Conservation (phyloP, 1,140 invertebrate species). For the Trinorchestia longiramus region DNA sequence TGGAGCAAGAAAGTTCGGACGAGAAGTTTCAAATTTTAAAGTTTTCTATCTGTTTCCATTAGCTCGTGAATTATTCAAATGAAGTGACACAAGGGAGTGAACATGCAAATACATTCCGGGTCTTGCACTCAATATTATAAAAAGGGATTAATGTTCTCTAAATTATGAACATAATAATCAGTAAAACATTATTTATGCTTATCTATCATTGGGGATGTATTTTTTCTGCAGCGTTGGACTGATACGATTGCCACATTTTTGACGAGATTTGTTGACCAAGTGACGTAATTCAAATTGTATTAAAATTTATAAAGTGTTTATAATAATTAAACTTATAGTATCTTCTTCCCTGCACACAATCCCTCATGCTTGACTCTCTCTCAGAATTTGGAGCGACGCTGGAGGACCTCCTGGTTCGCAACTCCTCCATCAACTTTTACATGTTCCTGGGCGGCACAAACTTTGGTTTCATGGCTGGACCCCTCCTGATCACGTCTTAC, state of each 20-base stretch:
- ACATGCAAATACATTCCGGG: too few species aligned
- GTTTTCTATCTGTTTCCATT: too few species aligned
- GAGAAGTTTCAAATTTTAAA: too few species aligned
- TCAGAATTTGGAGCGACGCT: conserved; percentile 12
- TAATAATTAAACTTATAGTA: neutral
- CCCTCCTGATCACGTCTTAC: conserved; percentile 75
- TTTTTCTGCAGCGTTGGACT: neutral
- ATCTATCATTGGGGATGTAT: neutral
- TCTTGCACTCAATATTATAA: too few species aligned
- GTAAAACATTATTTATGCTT: neutral
- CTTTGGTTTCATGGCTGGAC: conserved; percentile 79
- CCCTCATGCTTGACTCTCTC: neutral
- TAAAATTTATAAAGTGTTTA: neutral
- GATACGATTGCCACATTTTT: neutral
- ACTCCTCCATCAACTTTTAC: conserved; percentile 77
- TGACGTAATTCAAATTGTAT: neutral
- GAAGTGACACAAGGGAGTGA: too few species aligned
- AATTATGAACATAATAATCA: neutral
- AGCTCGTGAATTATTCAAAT: too few species aligned
- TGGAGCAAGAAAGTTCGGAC: too few species aligned
- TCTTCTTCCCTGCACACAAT: neutral
- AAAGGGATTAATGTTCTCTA: neutral
- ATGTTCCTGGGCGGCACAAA: conserved; percentile 83
- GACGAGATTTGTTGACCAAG: neutral
- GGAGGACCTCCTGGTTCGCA: conserved; percentile 69